Conservation (phyloP, 2,888 invertebrate genomes). For the Cosmia pyralina region DNA sequence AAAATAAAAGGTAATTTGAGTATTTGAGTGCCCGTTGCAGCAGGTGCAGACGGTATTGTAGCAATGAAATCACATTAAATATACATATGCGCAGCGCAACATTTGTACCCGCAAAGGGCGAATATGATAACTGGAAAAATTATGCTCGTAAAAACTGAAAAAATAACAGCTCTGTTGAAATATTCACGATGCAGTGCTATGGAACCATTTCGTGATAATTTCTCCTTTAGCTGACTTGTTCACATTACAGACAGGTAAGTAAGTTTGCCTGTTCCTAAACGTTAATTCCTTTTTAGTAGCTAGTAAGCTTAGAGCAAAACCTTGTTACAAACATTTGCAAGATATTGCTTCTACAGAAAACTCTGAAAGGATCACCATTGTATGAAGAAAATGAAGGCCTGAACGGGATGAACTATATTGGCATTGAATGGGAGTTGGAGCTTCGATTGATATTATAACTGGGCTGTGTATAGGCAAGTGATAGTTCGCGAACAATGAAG, state of each 20-base stretch:
- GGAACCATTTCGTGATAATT: constrained; percentile 38
- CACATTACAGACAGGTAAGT: constrained; percentile 28
- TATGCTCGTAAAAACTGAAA: constrained; percentile 11
- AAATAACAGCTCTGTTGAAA: not conserved
- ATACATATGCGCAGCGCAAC: constrained; percentile 33
- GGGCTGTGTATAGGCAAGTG: constrained; percentile 27
- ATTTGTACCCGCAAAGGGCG: constrained; percentile 40
- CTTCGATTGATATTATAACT: constrained; percentile 40
- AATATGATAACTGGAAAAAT: constrained; percentile 41
- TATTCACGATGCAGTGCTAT: constrained; percentile 32
- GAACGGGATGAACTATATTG: constrained; percentile 2
- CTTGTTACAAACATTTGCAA: constrained; percentile 47
- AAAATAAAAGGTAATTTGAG: constrained; percentile 53
- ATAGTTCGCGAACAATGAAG: constrained; percentile 61
- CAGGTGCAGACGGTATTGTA: constrained; percentile 49
- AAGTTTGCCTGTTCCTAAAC: constrained; percentile 44
- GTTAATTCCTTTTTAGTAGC: constrained; percentile 53
- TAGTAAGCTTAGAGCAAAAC: constrained; percentile 52
- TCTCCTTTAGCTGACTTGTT: constrained; percentile 29
- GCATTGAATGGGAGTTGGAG: not conserved
- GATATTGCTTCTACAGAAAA: constrained; percentile 38
- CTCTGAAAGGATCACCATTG: not conserved
- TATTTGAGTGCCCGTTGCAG: constrained; percentile 19
- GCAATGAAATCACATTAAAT: constrained; percentile 42
- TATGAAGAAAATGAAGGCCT: constrained; percentile 3